Evolutionary conservation across 2,113 vertebrate genomes (phyloP).

Genomic region (Catharus fuscescens): DNA sequence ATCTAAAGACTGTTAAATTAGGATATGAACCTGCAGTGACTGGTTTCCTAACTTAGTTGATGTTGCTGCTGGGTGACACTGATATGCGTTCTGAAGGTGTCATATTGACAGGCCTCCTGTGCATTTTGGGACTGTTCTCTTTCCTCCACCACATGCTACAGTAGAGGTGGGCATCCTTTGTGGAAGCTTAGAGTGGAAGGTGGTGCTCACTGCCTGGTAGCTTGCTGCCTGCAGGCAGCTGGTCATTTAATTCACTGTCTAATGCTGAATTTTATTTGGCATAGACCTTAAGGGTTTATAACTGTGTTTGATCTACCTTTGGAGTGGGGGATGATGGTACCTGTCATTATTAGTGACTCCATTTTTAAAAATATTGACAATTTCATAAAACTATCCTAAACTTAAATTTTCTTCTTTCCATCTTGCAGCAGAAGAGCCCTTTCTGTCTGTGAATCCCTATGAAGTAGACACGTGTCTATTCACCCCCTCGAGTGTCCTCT

Average conservation of each 20-base stretch:
- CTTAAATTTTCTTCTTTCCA: not conserved
- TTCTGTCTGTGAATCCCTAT: constrained; percentile 37
- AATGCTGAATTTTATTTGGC: not conserved
- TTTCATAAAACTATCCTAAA: not conserved
- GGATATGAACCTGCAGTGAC: not conserved
- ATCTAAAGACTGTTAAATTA: not conserved
- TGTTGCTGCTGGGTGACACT: not conserved
- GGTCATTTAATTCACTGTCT: not conserved
- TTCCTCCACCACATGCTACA: not conserved
- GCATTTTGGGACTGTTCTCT: not conserved
- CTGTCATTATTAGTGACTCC: not conserved
- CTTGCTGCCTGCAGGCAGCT: not conserved
- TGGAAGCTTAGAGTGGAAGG: not conserved
- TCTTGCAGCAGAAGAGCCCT: constrained; percentile 54
- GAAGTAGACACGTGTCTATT: constrained; percentile 32
- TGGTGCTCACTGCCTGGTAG: not conserved
- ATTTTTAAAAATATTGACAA: not conserved
- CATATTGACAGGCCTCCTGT: not conserved
- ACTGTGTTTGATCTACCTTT: not conserved
- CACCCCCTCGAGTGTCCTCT: not conserved
- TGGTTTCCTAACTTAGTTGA: not conserved
- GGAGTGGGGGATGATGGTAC: not conserved
- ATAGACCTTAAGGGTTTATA: not conserved
- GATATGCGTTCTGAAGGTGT: not conserved
- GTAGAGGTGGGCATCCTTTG: not conserved